phyloP scores from a whole-genome alignment of 1,140 invertebrate genomes.

The Helicoverpa armigera region DNA sequence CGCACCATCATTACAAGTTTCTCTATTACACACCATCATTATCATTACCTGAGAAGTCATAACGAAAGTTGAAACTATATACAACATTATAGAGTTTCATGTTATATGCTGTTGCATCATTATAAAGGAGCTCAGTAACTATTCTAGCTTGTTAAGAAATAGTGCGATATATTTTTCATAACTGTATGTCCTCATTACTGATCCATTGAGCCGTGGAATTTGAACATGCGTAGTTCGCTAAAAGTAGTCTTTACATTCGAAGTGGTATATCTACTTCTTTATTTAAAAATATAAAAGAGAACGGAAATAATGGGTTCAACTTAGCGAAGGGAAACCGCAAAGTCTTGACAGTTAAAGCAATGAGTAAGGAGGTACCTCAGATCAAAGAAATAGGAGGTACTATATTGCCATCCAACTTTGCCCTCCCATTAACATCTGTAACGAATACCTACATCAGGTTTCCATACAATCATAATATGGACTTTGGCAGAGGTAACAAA shows the following conservation, averaged over 20 bases:
- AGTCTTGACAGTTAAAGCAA: too few relatives aligned
- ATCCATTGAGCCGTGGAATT: background rate
- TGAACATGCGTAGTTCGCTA: background rate
- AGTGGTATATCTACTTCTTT: background rate
- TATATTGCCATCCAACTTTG: too few relatives aligned
- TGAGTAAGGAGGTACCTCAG: too few relatives aligned
- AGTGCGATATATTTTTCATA: conserved; percentile 29
- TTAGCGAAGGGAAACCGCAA: too few relatives aligned
- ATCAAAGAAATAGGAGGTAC: too few relatives aligned
- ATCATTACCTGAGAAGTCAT: conserved; percentile 6
- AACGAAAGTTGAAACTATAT: conserved; percentile 2
- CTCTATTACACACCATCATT: conserved; percentile 5
- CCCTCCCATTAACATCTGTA: too few relatives aligned
- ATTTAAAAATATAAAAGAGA: too few relatives aligned
- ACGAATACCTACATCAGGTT: too few relatives aligned
- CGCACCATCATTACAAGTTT: conserved; percentile 3
- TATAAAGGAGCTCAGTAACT: background rate
- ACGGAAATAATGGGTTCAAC: too few relatives aligned
- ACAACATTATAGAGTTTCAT: background rate
- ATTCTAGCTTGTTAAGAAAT: conserved; percentile 26
- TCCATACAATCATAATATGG: too few relatives aligned
- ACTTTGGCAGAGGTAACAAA: too few relatives aligned
- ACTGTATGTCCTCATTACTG: conserved; percentile 8
- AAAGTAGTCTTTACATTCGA: background rate
- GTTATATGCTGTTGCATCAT: conserved; percentile 8